Evolutionary conservation across 2,797 vertebrate genomes (phyloP), one percentile per base, ranked within the genome.

Genomic region (Poecilia wingei): DNA sequence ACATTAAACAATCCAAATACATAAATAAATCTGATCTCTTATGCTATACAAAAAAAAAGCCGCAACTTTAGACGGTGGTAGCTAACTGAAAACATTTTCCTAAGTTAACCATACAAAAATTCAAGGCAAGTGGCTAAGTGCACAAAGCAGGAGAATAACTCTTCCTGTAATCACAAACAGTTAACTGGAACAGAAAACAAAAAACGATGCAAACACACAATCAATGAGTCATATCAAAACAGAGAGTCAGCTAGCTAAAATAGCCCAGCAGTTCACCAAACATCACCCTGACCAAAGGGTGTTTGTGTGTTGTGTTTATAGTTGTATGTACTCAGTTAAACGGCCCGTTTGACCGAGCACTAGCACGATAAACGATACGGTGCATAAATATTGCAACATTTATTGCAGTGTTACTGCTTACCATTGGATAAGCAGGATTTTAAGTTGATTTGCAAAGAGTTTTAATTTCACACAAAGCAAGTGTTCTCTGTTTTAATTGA

Each of bases 171-270:
- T 28, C 57, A 61, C n/a, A 25, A 12, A 33, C 31, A 66, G 33
- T 22, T 4, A 39, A 20, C 36, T 68, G 18, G 20, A 39, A 25
- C 20, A 39, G 18, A 20, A 39, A 68, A 68, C 33, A 39, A 41
- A 66, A 39, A 8, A 39, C 4, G 36, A 8, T 25, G 8, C 18
- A 66, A 66, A 66, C 36, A 36, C 20, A 10, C 1, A 25, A 68
- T 68, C 18, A 41, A 68, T 68, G 36, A 68, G 33, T 68, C 64
- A 68, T 39, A 68, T 39, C 64, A 39, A 39, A 68, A 68, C 18
- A 39, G 33, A 10, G 64, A 68, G 64, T 33, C 28, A 7, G 64
- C 61, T 22, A 12, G 64, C 7, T 68, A 41, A 39, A 22, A 36
- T 66, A 66, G 33, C 33, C 33, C 3, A 66, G 61, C 61, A 66